Evolutionary conservation across 2,888 invertebrate genomes (phyloP).

Genomic region (Yponomeuta cagnagella): DNA sequence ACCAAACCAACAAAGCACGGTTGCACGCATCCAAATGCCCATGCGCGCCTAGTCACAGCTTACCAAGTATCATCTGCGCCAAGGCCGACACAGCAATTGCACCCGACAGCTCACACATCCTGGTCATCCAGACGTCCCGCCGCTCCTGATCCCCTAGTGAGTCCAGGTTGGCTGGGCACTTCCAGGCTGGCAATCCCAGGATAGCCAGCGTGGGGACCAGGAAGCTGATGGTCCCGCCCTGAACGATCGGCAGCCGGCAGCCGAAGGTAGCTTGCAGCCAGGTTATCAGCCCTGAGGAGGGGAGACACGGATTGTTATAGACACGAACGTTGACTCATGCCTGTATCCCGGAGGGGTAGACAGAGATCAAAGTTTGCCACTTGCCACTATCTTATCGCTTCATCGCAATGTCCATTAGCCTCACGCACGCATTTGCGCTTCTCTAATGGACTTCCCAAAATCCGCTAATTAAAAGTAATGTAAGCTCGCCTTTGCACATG

Average conservation of each 20-base stretch:
- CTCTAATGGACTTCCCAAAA: no score
- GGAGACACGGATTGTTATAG: constrained; percentile 1
- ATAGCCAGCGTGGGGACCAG: constrained; percentile 86
- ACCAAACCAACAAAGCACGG: no score
- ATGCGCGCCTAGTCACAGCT: constrained; percentile 20
- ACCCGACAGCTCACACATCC: constrained; percentile 89
- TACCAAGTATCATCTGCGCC: constrained; percentile 77
- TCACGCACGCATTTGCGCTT: no score
- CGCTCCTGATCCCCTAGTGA: constrained; percentile 74
- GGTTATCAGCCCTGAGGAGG: constrained; percentile 79
- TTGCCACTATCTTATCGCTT: no score
- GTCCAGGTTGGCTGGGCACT: constrained; percentile 78
- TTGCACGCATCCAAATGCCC: no score
- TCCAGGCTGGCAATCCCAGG: constrained; percentile 81
- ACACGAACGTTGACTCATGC: neutral
- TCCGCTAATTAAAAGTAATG: no score
- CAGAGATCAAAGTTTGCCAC: no score
- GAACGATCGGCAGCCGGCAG: constrained; percentile 84
- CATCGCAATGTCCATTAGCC: no score
- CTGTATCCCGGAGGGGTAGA: no score
- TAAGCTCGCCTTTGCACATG: no score
- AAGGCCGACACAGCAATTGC: constrained; percentile 87
- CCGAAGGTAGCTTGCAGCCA: constrained; percentile 84
- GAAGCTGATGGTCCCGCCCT: constrained; percentile 88
- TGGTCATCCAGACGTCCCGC: constrained; percentile 80